Evolutionary conservation across 2,797 vertebrate species (phyloP), one percentile per base, ranked within the genome.

Genomic region (Spinus pinus): DNA sequence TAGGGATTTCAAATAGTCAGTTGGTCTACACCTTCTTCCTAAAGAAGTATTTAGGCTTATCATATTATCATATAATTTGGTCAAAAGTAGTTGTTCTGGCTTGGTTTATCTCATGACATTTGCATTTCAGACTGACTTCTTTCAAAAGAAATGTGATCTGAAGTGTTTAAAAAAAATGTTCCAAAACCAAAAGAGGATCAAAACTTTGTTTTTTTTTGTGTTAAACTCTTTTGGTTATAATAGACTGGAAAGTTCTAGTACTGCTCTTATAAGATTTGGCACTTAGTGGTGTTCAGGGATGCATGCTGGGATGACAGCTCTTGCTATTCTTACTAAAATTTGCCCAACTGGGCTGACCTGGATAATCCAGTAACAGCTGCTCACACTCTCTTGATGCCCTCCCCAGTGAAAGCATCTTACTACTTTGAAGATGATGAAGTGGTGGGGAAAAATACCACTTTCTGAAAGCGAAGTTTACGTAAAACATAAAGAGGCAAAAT

Each of bases 301-400:
- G 2, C 0, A 0, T 69, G 22, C 46, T 72, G 39, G n/a, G 14
- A 44, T 72, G 39, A 31, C 3, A 17, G 64, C 23, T 81, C 67
- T 33, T 53, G 46, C 10, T 37, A 6, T 67, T 85, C n/a, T 75
- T 81, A 22, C 4, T 46, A 44, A 86, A 79, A 81, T 72, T 61
- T 6, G 0, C 14, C 10, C 12, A 35, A 0, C 2, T 83, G n/a
- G 30, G 8, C 41, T 50, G 61, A 81, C 35, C 16, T 61, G 37
- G 30, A 86, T 57, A 69, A 56, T 54, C 10, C 35, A 47, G 20
- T 60, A 77, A 23, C 3, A 12, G 7, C 3, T 71, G 12, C 12
- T 81, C 23, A 17, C 2, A 6, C 61, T 91, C 9, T 62, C 84
- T 51, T 56, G 20, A n/a, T 75, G 18, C 4, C 3, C 16, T 79